These are phyloP conservation scores for Tetropium fuscum DNA, from an alignment of 2,888 invertebrate genomes.

Conservation along the genomic window DNA sequence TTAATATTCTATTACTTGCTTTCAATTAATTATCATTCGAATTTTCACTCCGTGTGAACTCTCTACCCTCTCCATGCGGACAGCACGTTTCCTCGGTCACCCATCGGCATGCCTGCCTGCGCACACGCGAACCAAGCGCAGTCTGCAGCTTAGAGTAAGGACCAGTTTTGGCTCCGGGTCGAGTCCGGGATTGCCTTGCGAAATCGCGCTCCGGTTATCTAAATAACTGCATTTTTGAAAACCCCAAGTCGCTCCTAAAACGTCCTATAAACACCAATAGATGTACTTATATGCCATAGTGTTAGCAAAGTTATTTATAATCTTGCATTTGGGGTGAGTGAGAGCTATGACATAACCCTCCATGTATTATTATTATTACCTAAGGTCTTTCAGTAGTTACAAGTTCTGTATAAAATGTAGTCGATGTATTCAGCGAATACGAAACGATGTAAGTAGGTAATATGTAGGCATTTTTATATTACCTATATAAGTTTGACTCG, in stretches of 20 bases:
- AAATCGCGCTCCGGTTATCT: conserved; percentile 36
- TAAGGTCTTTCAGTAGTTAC: background rate
- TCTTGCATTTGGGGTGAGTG: conserved; percentile 16
- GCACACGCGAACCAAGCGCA: conserved; percentile 52
- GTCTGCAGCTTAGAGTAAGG: conserved; percentile 56
- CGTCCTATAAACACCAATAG: conserved; percentile 26
- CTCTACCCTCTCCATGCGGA: conserved; percentile 10
- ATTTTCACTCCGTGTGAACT: background rate
- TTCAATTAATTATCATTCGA: background rate
- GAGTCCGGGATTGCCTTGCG: conserved; percentile 54
- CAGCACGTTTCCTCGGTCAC: conserved; percentile 26
- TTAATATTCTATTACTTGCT: background rate
- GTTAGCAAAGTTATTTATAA: conserved; percentile 9
- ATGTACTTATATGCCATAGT: conserved; percentile 16
- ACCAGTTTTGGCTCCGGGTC: conserved; percentile 57
- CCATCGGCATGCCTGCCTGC: conserved; percentile 31
- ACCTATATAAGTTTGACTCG: too few species aligned
- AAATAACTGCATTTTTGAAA: conserved; percentile 31
- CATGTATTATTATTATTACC: background rate
- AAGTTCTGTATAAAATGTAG: too few species aligned
- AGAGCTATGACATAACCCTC: conserved; percentile 14
- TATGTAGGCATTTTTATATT: too few species aligned
- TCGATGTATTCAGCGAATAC: too few species aligned
- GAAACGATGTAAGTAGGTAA: too few species aligned
- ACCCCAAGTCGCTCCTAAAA: conserved; percentile 19